These are phyloP conservation scores for Gymnarchus niloticus DNA, from an alignment of 2,113 vertebrate species.

Conservation along the genomic window DNA sequence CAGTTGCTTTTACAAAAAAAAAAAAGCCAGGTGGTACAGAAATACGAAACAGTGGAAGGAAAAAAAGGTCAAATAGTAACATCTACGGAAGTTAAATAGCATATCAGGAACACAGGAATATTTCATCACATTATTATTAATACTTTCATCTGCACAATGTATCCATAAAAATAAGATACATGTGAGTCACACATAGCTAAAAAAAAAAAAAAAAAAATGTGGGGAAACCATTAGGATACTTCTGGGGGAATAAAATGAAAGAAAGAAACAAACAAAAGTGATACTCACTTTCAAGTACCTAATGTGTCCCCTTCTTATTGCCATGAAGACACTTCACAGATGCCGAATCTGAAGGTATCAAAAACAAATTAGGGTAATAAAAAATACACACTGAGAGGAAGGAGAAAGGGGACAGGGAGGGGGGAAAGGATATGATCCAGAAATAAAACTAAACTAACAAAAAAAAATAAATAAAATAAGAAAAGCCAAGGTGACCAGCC, in stretches of 20 bases:
- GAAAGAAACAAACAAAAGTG: conserved; percentile 11
- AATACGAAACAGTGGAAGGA: neutral
- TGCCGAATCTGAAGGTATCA: conserved; percentile 21
- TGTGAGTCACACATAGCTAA: neutral
- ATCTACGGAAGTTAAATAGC: neutral
- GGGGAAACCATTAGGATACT: conserved; percentile 39
- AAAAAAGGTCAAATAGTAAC: too few species aligned
- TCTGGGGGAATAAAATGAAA: conserved; percentile 31
- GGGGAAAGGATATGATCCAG: conserved; percentile 21
- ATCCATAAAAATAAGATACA: too few species aligned
- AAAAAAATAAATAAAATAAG: conserved; percentile 27
- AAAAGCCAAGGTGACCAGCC: conserved; percentile 27
- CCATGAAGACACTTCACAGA: conserved; percentile 52
- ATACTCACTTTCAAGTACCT: conserved; percentile 65
- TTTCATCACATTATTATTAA: neutral
- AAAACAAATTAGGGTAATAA: conserved; percentile 32
- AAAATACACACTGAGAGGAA: conserved; percentile 23
- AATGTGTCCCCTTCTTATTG: conserved; percentile 65
- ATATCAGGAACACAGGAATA: neutral
- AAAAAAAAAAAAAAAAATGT: conserved; percentile 40
- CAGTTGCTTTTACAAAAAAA: neutral
- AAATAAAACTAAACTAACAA: conserved; percentile 28
- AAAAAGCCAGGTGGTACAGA: neutral
- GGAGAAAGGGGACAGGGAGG: conserved; percentile 13
- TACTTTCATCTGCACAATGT: neutral